phyloP scores from a whole-genome alignment of 2,113 vertebrate species.

The Chloropsis cyanopogon region DNA sequence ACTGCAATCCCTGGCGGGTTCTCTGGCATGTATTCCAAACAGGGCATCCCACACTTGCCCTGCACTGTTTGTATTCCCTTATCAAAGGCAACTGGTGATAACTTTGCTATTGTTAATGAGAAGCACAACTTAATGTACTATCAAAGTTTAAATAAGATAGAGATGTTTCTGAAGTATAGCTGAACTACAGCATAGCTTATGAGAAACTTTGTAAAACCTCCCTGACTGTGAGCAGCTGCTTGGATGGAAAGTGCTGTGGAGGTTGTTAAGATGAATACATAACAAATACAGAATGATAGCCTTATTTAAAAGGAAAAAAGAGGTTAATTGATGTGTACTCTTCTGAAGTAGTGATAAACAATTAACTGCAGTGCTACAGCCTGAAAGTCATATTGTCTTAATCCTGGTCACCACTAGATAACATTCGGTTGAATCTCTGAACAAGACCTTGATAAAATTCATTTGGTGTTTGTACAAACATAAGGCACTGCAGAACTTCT shows the following conservation, averaged over 20 bases:
- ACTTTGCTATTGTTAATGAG: slow-evolving; percentile 16
- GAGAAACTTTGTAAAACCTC: background rate
- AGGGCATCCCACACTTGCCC: background rate
- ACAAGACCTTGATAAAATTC: background rate
- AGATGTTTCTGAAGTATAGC: background rate
- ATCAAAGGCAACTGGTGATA: slow-evolving; percentile 50
- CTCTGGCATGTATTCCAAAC: background rate
- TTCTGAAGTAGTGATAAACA: background rate
- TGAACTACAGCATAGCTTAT: background rate
- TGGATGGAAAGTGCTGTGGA: background rate
- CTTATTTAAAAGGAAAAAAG: background rate
- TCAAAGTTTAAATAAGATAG: slow-evolving; percentile 65
- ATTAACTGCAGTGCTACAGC: background rate
- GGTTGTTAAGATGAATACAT: background rate
- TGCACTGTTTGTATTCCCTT: slow-evolving; percentile 40
- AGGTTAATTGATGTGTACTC: background rate
- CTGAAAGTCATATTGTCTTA: background rate
- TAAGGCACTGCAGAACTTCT: background rate
- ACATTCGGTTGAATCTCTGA: background rate
- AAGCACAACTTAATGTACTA: slow-evolving; percentile 14
- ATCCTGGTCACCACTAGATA: background rate
- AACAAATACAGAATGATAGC: background rate
- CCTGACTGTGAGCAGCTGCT: background rate
- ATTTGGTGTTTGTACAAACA: background rate
- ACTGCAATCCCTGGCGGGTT: background rate